These are phyloP conservation scores for Dysmachus trigonus DNA, from an alignment of 2,888 invertebrate genomes.

Conservation along the genomic window DNA sequence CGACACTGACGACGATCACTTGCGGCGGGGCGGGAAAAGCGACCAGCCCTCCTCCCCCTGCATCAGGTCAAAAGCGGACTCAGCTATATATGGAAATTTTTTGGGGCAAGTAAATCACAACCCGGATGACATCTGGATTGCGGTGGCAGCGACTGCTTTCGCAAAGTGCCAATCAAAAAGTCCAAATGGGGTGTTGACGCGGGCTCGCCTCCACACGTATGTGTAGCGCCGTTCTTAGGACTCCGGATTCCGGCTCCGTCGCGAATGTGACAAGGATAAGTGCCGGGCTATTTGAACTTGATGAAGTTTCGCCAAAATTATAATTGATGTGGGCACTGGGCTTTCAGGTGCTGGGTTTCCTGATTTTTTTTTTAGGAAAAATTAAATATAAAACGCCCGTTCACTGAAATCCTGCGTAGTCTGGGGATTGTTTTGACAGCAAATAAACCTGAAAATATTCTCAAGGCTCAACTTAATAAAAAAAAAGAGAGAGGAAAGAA, in stretches of 20 bases:
- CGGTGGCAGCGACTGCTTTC: conserved; percentile 43
- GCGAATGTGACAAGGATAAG: neutral
- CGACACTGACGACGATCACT: neutral
- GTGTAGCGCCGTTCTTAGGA: neutral
- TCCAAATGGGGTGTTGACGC: conserved; percentile 40
- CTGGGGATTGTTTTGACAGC: neutral
- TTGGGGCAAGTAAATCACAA: conserved; percentile 16
- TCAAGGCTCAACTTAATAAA: neutral
- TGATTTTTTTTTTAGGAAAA: neutral
- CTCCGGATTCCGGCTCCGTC: neutral
- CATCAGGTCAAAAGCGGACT: conserved; percentile 10
- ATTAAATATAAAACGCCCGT: neutral
- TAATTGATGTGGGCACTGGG: neutral
- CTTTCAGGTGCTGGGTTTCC: neutral
- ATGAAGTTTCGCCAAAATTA: neutral
- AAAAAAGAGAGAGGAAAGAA: too few relatives aligned
- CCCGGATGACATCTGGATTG: conserved; percentile 27
- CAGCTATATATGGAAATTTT: conserved; percentile 17
- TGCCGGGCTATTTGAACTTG: neutral
- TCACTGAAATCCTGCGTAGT: neutral
- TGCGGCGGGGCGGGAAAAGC: neutral
- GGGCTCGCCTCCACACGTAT: neutral
- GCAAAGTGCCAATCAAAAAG: conserved; percentile 47
- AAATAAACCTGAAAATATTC: neutral
- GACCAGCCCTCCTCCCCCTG: neutral